These are phyloP conservation scores for Syngnathus acus DNA, from an alignment of 2,797 vertebrate species.

Conservation along the genomic window DNA sequence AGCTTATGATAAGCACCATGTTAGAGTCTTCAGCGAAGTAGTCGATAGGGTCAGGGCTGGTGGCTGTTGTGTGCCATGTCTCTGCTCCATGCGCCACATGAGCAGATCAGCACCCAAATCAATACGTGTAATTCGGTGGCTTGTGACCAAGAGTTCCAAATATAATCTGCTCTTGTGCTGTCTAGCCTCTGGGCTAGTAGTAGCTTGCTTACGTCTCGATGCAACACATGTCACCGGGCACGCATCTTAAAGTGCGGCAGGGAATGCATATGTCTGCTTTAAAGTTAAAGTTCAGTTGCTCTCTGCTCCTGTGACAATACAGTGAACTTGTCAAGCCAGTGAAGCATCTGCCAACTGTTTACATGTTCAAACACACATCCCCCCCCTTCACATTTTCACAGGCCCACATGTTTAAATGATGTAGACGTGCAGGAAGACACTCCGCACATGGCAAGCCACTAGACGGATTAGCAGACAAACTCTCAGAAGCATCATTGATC, in stretches of 20 bases:
- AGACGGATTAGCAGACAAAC: conserved; percentile 5
- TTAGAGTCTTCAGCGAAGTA: not conserved
- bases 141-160: not conserved
- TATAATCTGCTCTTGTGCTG: not conserved
- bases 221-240: too few species aligned
- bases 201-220: not conserved
- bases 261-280: not conserved
- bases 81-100: not conserved
- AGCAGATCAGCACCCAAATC: too few species aligned
- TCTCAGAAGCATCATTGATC: conserved; percentile 33
- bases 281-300: not conserved
- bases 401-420: conserved; percentile 13
- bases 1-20: too few species aligned
- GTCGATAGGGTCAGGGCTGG: not conserved
- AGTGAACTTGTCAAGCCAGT: conserved; percentile 26
- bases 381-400: conserved; percentile 28
- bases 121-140: too few species aligned
- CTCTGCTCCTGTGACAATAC: too few species aligned
- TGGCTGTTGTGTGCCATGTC: not conserved
- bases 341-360: conserved; percentile 41
- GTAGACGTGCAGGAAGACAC: conserved; percentile 34
- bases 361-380: conserved; percentile 23
- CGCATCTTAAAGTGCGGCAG: not conserved
- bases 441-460: conserved; percentile 7
- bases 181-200: not conserved